Evolutionary conservation across 2,113 vertebrate genomes (phyloP).

Genomic region (Lota lota): DNA sequence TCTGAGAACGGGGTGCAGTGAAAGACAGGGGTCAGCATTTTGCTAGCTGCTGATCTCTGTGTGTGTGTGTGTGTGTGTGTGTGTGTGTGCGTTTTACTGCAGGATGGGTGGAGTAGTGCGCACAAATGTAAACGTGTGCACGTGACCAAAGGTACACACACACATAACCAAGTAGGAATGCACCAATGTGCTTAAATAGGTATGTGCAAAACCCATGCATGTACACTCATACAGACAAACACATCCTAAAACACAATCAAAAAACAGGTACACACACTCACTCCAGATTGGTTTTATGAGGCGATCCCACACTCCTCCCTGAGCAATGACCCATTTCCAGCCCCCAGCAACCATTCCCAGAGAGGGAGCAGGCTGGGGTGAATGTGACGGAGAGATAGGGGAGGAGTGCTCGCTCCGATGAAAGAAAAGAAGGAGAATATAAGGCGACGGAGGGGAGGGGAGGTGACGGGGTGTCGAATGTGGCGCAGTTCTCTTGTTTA

Average conservation of each 20-base stretch:
- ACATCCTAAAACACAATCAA: background rate
- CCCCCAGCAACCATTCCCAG: constrained; percentile 29
- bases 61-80: constrained; percentile 21
- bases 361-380: constrained; percentile 25
- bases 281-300: constrained; percentile 23
- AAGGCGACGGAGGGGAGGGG: background rate
- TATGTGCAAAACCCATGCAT: background rate
- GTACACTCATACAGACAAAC: background rate
- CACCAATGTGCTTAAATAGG: background rate
- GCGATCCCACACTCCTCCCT: constrained; percentile 43
- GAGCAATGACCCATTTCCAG: constrained; percentile 60
- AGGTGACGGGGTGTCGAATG: constrained; percentile 25
- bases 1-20: constrained; percentile 53
- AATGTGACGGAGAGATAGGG: constrained; percentile 13
- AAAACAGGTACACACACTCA: background rate
- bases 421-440: constrained; percentile 9
- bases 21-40: constrained; percentile 71
- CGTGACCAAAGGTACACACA: background rate
- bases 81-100: constrained; percentile 45
- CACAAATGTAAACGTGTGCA: constrained; percentile 4
- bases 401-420: constrained; percentile 2
- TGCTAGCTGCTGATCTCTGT: constrained; percentile 65
- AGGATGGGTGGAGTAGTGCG: constrained; percentile 48
- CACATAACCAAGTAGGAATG: constrained; percentile 4
- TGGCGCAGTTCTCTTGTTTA: constrained; percentile 56